These are phyloP conservation scores for Ophioninae sp. DNA, from an alignment of 2,888 invertebrate species.

Conservation along the genomic window DNA sequence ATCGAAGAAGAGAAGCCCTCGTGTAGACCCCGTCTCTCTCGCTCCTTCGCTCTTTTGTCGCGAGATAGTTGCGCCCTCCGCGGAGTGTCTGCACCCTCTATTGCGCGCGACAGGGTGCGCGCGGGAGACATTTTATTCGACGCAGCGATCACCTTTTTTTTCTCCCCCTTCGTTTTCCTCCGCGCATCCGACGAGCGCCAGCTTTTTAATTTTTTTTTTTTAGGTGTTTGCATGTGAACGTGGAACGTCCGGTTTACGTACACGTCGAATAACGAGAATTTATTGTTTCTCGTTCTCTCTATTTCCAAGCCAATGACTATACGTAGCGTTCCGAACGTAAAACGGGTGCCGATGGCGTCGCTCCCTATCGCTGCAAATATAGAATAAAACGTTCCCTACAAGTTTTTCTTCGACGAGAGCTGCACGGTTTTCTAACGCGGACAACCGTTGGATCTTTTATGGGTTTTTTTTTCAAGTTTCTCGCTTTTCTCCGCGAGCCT, in stretches of 20 bases:
- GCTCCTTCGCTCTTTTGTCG: constrained; percentile 34
- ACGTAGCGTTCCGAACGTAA: constrained; percentile 39
- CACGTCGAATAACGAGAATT: constrained; percentile 48
- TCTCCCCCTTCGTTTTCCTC: constrained; percentile 77
- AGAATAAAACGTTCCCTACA: constrained; percentile 13
- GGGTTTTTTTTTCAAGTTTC: constrained; percentile 18
- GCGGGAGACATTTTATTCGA: constrained; percentile 33
- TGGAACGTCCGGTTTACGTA: background rate
- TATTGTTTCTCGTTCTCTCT: constrained; percentile 35
- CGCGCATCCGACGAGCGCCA: constrained; percentile 80
- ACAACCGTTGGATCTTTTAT: constrained; percentile 33
- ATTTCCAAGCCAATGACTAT: constrained; percentile 2
- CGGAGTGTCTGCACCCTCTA: constrained; percentile 43
- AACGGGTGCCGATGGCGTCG: constrained; percentile 54
- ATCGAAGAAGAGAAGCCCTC: constrained; percentile 60
- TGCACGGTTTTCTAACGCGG: constrained; percentile 56
- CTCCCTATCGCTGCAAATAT: constrained; percentile 34
- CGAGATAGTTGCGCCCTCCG: constrained; percentile 23
- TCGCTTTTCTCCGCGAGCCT: background rate
- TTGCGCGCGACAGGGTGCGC: constrained; percentile 59
- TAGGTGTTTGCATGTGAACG: background rate
- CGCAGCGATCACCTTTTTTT: constrained; percentile 81
- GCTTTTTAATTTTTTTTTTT: background rate
- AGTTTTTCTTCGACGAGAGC: constrained; percentile 28
- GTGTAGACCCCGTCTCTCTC: background rate